Evolutionary conservation across 2,113 vertebrate species (phyloP).

Genomic region (Pogonocichla stellata): DNA sequence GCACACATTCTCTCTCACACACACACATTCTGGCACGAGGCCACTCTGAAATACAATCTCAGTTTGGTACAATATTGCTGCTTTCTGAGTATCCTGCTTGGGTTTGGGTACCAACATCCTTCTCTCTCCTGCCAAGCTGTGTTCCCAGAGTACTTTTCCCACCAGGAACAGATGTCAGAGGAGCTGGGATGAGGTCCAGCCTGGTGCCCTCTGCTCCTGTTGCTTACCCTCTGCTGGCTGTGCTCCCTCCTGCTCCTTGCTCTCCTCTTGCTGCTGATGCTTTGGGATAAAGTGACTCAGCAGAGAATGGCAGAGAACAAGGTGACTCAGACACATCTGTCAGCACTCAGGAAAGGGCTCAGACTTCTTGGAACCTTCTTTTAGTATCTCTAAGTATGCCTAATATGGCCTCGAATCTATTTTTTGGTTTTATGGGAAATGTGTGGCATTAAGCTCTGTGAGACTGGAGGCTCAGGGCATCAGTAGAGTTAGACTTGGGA

Average conservation of each 20-base stretch:
- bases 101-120: not conserved
- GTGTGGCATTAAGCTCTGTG: not conserved
- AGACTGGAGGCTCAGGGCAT: not conserved
- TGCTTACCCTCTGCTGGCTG: not conserved
- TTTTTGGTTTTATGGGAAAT: not conserved
- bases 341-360: not conserved
- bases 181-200: not conserved
- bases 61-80: not conserved
- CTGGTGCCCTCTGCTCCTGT: not conserved
- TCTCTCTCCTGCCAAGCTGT: not conserved
- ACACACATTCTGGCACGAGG: accelerated
- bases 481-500: not conserved
- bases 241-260: not conserved
- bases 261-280: not conserved
- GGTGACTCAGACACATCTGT: not conserved
- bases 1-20: too few relatives aligned
- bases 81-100: not conserved
- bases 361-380: slow-evolving; percentile 31
- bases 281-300: not conserved
- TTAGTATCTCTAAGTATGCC: not conserved
- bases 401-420: not conserved
- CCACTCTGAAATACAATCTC: not conserved
- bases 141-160: not conserved
- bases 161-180: not conserved
- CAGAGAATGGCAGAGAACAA: not conserved